Evolutionary conservation across 2,888 invertebrate genomes (phyloP), one percentile per base, ranked within the genome.

Genomic region (Agrypnus murinus): DNA sequence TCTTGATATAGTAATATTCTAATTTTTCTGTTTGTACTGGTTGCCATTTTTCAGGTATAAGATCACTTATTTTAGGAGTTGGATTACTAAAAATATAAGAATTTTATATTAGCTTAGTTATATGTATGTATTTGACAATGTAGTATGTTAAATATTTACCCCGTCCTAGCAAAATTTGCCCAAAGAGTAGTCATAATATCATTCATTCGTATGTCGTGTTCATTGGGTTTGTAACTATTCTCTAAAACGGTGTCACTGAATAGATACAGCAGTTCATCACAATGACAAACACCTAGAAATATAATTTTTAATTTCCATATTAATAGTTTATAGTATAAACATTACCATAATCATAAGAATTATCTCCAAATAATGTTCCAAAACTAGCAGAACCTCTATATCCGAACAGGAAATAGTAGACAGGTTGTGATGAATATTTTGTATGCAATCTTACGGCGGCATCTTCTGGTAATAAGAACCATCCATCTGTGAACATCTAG

Each of bases 211-310:
- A 87, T 79, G 10, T 66, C 64, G 17, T 12, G 10, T n/a, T 40
- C 43, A 10, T 25, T 53, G 15, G 64, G 43, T 7, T 53, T 7
- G 1, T 88, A 86, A 19, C 88, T 86, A 34, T 88, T 85, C 0
- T 90, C 87, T 79, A 93, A 93, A 7, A 90, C 79, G 38, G 83
- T 83, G 68, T 88, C 88, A 0, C 87, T 88, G 58, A 95, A 95
- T 8, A 95, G 82, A 81, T 95, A 92, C 81, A 93, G 92, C 59
- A 95, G 85, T 73, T 95, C 95, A 78, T 95, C 95, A 0, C 93
- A 95, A 81, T 95, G 95, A 60, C 92, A 92, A 0, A 93, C 92
- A 62, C 95, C 93, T 92, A 80, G 38, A 78, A 75, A 70, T 53
- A 25, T 25, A 25, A 25, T 3, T 3, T 5, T 5, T 3, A 25